A percentile compares a stretch with the other conserved stretches of the same genome.
Conservation (phyloP, 2,797 vertebrate species). For the Hafferia zeledoni region DNA sequence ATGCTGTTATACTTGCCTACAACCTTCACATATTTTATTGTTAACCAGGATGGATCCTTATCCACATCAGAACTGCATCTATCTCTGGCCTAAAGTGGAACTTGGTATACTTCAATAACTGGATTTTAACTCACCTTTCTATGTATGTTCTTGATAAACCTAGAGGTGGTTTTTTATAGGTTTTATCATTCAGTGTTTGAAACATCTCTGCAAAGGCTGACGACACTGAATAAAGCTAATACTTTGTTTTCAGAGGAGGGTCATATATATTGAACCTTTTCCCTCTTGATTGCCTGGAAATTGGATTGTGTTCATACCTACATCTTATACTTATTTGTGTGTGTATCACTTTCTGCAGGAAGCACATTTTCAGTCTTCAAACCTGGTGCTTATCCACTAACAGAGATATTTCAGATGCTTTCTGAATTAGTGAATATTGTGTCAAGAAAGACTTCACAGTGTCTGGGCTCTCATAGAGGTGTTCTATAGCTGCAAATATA, state of each 20-base stretch:
- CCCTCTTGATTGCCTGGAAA: background rate
- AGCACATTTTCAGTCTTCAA: background rate
- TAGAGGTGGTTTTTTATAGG: background rate
- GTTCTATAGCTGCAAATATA: background rate
- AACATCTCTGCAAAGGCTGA: background rate
- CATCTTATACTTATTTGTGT: background rate
- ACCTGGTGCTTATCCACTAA: background rate
- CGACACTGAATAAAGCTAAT: background rate
- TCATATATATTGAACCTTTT: background rate
- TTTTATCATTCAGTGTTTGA: background rate
- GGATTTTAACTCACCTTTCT: background rate
- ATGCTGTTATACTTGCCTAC: background rate
- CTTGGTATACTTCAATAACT: background rate
- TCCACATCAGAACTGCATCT: background rate
- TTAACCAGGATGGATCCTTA: background rate
- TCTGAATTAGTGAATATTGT: background rate
- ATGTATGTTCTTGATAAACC: background rate
- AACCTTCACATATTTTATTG: background rate
- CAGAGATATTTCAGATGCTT: slow-evolving; percentile 13
- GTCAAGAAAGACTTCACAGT: background rate
- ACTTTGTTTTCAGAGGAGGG: background rate
- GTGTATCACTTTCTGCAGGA: background rate
- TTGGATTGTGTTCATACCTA: background rate
- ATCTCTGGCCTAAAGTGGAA: background rate
- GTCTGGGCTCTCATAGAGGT: background rate